These are phyloP conservation scores for Hystrix cristata DNA, from an alignment of 2,113 vertebrate species.

Conservation along the genomic window DNA sequence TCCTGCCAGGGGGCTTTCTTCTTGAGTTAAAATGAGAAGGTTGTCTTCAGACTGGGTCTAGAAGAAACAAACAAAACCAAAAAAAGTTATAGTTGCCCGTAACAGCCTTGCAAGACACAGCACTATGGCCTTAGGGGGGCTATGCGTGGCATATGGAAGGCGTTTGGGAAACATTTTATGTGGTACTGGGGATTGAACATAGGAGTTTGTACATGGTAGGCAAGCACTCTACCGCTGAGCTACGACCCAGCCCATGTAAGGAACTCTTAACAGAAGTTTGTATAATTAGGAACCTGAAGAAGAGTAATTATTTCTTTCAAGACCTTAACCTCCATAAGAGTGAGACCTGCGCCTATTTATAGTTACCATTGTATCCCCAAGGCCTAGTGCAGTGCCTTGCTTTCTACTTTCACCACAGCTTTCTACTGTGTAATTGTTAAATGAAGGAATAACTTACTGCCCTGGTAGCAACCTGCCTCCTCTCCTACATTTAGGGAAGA, in stretches of 20 bases:
- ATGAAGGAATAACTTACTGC: constrained; percentile 12
- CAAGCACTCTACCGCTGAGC: neutral
- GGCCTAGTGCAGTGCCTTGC: neutral
- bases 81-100: neutral
- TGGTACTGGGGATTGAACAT: neutral
- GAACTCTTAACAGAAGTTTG: constrained; percentile 20
- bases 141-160: constrained; percentile 7
- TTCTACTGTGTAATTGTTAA: neutral
- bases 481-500: neutral
- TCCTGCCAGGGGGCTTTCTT: neutral
- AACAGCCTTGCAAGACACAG: neutral
- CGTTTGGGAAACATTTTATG: neutral
- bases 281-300: constrained; percentile 14
- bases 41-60: neutral
- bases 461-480: neutral
- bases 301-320: neutral
- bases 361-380: neutral
- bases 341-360: neutral
- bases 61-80: neutral
- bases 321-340: neutral
- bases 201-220: neutral
- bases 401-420: neutral
- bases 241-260: neutral
- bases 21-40: neutral
- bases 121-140: neutral